Percentiles rank a stretch among this genome's conserved stretches.
These are phyloP conservation scores for Melozone crissalis DNA, from an alignment of 2,113 vertebrate genomes.

Conservation along the genomic window DNA sequence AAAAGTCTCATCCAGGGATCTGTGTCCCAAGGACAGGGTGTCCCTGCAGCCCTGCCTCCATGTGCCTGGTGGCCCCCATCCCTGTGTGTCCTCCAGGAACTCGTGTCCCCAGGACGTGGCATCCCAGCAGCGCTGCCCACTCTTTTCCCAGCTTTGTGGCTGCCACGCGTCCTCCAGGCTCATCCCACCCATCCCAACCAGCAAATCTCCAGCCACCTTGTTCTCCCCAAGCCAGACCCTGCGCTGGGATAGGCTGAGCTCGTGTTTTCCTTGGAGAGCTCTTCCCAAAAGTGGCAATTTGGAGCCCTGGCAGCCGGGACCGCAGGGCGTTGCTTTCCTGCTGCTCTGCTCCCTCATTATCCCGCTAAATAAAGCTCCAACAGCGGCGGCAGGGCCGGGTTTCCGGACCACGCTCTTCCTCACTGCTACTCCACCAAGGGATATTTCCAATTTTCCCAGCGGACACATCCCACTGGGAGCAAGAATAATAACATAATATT, in stretches of 20 bases:
- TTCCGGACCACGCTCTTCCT: constrained; percentile 43
- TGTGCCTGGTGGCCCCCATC: not conserved
- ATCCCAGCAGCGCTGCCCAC: accelerated
- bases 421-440: not conserved
- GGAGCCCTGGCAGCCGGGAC: not conserved
- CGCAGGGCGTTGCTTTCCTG: constrained; percentile 52
- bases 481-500: not conserved
- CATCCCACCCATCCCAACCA: not conserved
- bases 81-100: not conserved
- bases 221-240: not conserved
- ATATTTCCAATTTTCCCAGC: not conserved
- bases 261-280: not conserved
- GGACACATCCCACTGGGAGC: not conserved
- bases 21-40: not conserved
- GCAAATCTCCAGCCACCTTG: not conserved
- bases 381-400: not conserved
- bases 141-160: not conserved
- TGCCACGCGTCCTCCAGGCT: not conserved
- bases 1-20: not conserved
- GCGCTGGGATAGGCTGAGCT: not conserved
- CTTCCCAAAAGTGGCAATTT: constrained; percentile 35
- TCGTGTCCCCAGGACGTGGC: accelerated
- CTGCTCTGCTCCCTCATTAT: constrained; percentile 49
- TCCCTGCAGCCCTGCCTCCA: not conserved
- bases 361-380: constrained; percentile 26